Percentiles rank a stretch among this genome's conserved stretches.
phyloP scores from a whole-genome alignment of 2,113 vertebrate genomes.

The Motacilla alba region DNA sequence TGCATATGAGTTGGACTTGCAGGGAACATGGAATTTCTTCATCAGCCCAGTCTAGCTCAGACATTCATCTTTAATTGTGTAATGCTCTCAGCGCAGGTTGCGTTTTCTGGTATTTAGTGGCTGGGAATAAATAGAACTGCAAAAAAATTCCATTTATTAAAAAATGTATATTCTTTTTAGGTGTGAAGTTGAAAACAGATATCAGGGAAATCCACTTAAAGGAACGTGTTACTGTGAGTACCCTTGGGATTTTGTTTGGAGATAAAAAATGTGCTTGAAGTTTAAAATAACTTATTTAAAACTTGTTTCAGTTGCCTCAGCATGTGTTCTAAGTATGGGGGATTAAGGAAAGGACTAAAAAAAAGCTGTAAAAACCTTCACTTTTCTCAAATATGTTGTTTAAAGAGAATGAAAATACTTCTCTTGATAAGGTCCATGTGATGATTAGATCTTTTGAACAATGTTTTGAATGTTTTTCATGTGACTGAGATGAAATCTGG shows the following conservation, averaged over 20 bases:
- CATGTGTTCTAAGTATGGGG: not conserved
- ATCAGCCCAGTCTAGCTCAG: not conserved
- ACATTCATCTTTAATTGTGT: not conserved
- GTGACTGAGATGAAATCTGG: not conserved
- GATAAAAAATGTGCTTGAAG: not conserved
- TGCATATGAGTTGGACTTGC: not conserved
- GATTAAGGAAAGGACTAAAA: not conserved
- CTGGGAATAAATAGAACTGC: not conserved
- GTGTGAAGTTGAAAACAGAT: slow-evolving; percentile 97
- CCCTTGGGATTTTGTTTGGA: not conserved
- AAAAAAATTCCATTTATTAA: not conserved
- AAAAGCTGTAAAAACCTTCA: not conserved
- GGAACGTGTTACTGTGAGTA: slow-evolving; percentile 99
- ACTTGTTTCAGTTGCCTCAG: not conserved
- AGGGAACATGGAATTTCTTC: not conserved
- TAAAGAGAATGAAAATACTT: not conserved
- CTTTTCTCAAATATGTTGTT: not conserved
- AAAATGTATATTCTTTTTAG: slow-evolving; percentile 61
- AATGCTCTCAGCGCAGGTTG: not conserved
- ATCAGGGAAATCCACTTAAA: slow-evolving; percentile 98
- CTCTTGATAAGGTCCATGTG: not conserved
- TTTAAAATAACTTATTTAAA: not conserved
- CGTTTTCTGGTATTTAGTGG: not conserved
- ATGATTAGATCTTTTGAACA: not conserved
- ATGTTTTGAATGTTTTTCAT: not conserved